Base-by-base conservation (phyloP, 2,888 invertebrate species). In the Stenoptilia bipunctidactyla region DNA sequence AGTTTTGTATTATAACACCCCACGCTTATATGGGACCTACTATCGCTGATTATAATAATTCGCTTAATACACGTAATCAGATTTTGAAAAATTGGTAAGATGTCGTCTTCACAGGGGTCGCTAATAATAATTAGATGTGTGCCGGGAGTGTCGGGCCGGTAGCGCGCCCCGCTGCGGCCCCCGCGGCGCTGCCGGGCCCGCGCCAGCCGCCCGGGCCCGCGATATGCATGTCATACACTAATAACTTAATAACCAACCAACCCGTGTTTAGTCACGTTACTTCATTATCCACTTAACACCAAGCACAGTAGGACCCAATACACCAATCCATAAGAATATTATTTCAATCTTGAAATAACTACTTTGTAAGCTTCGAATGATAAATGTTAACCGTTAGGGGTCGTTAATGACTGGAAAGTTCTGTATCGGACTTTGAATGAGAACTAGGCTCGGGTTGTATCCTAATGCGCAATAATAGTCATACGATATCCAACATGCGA, bases 221-320 rank as follows among this genome's bases (percentile, higher is more conserved):
- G 49, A 53, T 58, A 55, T 61, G 53, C 53, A 49, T 50, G 48
- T 48, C 54, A 73, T 76, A 74, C 75, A 56, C 68, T 80, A 77
- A 80, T 79, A 80, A 74, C 80, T 75, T 79, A 79, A 82, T 82
- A 79, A 74, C 69, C 65, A 61, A 66, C 80, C 69, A 70, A 70
- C 64, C 69, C 59, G 51, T 54, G 61, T 65, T 70, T 65, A 68
- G 56, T 61, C 30, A 30, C n/a, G 30, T 3, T 30, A 12, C 30
- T 30, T 30, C 9, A 30, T 30, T 30, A 30, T 10, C 30, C 30
- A 30, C 30, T 30, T 30, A 30, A 30, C 30, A 30, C 30, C 30
- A 20, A 20, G 20, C 20, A 20, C 20, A 20, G 20, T 8, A 20
- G 20, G 20, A 20, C 20, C 4, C 20, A 8, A 20, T 20, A 5